phyloP scores from a whole-genome alignment of 2,113 vertebrate species.

The Amphiprion ocellaris region DNA sequence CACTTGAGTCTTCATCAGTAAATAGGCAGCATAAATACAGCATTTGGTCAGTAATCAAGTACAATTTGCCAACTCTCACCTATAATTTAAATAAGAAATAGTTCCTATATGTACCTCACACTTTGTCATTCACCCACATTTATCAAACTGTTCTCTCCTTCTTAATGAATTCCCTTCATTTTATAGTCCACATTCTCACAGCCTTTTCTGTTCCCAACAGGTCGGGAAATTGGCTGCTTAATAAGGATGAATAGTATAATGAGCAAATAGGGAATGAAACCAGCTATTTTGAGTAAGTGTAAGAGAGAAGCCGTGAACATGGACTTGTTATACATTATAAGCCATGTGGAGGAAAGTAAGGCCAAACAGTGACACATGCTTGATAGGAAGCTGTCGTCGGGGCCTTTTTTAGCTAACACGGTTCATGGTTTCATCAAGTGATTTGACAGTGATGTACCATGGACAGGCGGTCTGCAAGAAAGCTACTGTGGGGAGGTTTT shows the following conservation, averaged over 20 bases:
- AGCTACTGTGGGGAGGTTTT: background rate
- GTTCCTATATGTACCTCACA: background rate
- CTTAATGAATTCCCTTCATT: background rate
- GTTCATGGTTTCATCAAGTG: background rate
- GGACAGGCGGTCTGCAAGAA: background rate
- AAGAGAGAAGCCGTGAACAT: background rate
- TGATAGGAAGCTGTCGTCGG: background rate
- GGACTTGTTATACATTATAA: slow-evolving; percentile 3
- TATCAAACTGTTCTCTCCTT: background rate
- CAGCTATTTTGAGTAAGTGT: background rate
- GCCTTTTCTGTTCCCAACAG: background rate
- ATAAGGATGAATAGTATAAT: slow-evolving; percentile 24
- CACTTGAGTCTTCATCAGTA: too few species aligned
- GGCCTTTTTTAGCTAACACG: background rate
- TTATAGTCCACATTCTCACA: slow-evolving; percentile 6
- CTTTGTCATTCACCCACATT: background rate
- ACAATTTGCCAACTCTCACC: background rate
- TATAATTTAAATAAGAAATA: background rate
- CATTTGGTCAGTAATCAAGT: background rate
- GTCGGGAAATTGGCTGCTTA: slow-evolving; percentile 30
- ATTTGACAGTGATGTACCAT: background rate
- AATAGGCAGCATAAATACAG: background rate
- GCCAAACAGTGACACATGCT: background rate
- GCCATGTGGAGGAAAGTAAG: background rate
- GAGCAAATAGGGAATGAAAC: slow-evolving; percentile 24